Conservation (phyloP, 2,113 vertebrate genomes). For the Salvelinus namaycush region DNA sequence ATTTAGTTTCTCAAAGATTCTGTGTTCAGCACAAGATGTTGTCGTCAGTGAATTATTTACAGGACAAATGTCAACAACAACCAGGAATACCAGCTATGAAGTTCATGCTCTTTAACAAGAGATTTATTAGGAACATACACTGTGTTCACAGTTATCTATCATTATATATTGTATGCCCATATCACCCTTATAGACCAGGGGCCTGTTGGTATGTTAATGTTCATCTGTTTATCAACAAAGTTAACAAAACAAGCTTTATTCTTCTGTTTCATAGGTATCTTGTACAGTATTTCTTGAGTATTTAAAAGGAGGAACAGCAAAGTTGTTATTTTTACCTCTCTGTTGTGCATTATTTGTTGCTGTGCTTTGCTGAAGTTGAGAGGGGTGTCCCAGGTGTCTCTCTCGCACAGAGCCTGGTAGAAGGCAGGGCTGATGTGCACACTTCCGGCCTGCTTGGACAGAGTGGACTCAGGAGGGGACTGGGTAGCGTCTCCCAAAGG, state of each 20-base stretch:
- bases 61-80: conserved; percentile 45
- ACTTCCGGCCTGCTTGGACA: conserved; percentile 80
- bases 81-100: conserved; percentile 25
- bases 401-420: conserved; percentile 90
- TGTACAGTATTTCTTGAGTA: no score
- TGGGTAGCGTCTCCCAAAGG: conserved; percentile 72
- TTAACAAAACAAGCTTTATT: no score
- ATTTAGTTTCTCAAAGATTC: conserved; percentile 50
- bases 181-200: no score
- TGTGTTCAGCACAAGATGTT: conserved; percentile 63
- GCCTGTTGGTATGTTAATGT: no score
- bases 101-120: neutral
- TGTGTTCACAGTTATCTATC: no score
- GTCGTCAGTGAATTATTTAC: conserved; percentile 40
- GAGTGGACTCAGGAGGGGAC: conserved; percentile 81
- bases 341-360: conserved; percentile 68
- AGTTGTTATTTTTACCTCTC: conserved; percentile 79
- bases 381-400: conserved; percentile 90
- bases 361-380: conserved; percentile 95
- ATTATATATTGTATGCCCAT: no score
- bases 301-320: no score
- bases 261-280: no score
- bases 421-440: conserved; percentile 89
- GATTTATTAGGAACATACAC: neutral
- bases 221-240: no score